Evolutionary conservation across 2,888 invertebrate genomes (phyloP).

Genomic region (Muschampia staudingeri): DNA sequence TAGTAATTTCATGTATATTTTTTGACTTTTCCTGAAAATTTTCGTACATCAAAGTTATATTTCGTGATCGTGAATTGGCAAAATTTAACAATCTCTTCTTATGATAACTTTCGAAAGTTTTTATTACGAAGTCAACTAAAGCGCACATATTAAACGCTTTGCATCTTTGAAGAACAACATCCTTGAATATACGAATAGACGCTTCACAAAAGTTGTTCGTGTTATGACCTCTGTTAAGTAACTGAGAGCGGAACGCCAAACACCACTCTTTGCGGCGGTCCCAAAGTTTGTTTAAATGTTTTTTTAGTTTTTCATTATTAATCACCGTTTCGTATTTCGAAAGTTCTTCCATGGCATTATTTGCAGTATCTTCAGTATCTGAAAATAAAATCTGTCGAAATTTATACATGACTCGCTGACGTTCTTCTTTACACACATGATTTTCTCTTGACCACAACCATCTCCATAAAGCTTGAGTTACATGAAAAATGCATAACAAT

Average conservation of each 20-base stretch:
- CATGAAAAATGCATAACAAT: conserved; percentile 31
- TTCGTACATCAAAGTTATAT: conserved; percentile 18
- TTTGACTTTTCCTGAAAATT: conserved; percentile 4
- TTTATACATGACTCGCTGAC: too few relatives aligned
- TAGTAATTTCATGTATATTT: conserved; percentile 18
- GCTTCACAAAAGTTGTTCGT: conserved; percentile 53
- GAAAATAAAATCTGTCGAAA: too few relatives aligned
- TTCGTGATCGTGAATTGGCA: neutral
- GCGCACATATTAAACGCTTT: conserved; percentile 58
- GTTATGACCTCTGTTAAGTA: conserved; percentile 51
- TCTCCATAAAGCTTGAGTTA: conserved; percentile 42
- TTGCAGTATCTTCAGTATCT: too few relatives aligned
- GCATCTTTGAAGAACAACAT: conserved; percentile 55
- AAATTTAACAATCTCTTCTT: neutral
- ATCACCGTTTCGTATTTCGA: too few relatives aligned
- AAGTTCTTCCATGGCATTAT: too few relatives aligned
- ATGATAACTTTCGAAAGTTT: conserved; percentile 52
- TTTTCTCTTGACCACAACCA: conserved; percentile 36
- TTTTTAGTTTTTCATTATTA: conserved; percentile 28
- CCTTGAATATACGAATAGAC: conserved; percentile 55
- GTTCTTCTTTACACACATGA: too few relatives aligned
- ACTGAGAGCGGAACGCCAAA: conserved; percentile 40
- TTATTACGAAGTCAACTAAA: conserved; percentile 51
- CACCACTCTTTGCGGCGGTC: conserved; percentile 47
- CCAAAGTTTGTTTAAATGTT: conserved; percentile 51